phyloP scores from a whole-genome alignment of 2,888 invertebrate genomes.

The Apamea crenata region DNA sequence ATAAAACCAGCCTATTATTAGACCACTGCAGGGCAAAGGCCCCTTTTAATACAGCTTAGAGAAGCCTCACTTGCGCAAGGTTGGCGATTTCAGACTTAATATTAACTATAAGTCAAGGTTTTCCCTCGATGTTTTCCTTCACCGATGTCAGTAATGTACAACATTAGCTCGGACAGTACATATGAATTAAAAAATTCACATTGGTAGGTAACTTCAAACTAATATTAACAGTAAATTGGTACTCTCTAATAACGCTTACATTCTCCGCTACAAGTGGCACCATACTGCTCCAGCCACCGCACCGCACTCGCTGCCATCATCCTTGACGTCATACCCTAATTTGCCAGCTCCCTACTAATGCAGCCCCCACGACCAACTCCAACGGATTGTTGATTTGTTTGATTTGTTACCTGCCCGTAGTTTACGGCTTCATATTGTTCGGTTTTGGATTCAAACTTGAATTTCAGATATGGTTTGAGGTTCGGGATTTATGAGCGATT shows the following conservation, averaged over 20 bases:
- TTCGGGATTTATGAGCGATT: background rate
- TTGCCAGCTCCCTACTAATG: slow-evolving; percentile 27
- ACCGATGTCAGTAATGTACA: no score
- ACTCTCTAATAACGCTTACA: background rate
- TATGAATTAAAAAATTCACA: background rate
- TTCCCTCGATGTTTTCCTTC: no score
- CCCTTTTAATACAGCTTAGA: background rate
- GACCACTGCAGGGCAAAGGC: no score
- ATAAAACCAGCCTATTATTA: no score
- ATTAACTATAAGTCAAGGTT: no score
- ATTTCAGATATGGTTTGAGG: background rate
- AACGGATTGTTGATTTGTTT: slow-evolving; percentile 15
- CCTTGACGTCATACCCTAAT: slow-evolving; percentile 52
- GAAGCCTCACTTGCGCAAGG: background rate
- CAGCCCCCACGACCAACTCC: slow-evolving; percentile 2
- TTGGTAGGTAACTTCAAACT: background rate
- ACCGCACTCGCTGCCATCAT: slow-evolving; percentile 4
- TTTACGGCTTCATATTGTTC: slow-evolving; percentile 9
- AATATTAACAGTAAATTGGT: background rate
- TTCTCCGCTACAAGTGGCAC: slow-evolving; percentile 20
- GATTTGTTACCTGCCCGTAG: slow-evolving; percentile 23
- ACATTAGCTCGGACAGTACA: no score
- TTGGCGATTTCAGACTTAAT: background rate
- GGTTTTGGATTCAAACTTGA: background rate
- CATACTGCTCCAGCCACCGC: background rate